phyloP scores from a whole-genome alignment of 2,797 vertebrate genomes.

The Darevskia nairensis region DNA sequence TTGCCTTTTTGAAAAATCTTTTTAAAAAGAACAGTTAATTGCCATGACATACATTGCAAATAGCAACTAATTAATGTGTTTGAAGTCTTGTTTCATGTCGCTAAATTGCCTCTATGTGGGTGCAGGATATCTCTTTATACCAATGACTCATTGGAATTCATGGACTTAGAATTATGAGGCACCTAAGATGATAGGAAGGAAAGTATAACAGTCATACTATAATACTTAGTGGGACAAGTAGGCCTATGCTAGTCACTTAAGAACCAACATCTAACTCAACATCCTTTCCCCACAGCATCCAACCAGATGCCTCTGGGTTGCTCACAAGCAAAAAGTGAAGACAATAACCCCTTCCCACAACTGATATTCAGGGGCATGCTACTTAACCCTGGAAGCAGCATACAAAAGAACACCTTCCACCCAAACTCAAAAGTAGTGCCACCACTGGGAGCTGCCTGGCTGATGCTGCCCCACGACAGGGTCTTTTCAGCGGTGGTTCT shows the following conservation, averaged over 20 bases:
- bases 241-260: neutral
- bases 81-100: constrained; percentile 47
- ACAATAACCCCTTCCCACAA: no score
- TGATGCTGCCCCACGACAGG: no score
- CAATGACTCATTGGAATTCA: neutral
- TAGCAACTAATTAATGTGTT: constrained; percentile 55
- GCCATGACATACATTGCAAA: constrained; percentile 19
- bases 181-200: constrained; percentile 28
- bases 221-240: fast-evolving
- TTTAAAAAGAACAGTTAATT: neutral
- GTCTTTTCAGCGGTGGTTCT: no score
- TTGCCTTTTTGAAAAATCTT: neutral
- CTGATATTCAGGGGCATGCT: no score
- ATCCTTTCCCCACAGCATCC: neutral
- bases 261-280: neutral
- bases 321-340: no score
- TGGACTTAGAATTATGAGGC: constrained; percentile 45
- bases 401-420: no score
- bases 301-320: neutral
- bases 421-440: no score
- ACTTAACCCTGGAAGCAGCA: no score
- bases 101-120: constrained; percentile 60
- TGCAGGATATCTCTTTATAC: constrained; percentile 58
- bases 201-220: constrained; percentile 35
- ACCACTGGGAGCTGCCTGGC: no score